These are phyloP conservation scores for Rachycentron canadum DNA, from an alignment of 2,797 vertebrate genomes.

Conservation along the genomic window DNA sequence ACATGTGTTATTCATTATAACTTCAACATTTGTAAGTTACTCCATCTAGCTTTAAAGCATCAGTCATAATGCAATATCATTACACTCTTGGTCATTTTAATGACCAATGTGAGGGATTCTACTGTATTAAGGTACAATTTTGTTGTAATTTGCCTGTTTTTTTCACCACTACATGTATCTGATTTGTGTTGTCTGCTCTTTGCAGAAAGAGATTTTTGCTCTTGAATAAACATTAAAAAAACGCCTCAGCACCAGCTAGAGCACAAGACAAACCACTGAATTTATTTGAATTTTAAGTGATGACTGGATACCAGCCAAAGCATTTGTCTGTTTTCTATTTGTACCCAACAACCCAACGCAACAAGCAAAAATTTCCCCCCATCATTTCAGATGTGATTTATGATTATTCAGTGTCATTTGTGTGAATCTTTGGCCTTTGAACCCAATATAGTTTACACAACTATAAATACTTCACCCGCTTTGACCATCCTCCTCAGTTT, in stretches of 20 bases:
- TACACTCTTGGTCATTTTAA: background rate
- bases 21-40: too few relatives aligned
- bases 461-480: slow-evolving; percentile 78
- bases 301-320: background rate
- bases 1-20: too few relatives aligned
- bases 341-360: background rate
- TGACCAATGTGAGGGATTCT: background rate
- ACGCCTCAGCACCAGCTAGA: background rate
- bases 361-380: background rate
- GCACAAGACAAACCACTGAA: background rate
- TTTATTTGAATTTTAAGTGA: background rate
- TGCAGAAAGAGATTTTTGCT: background rate
- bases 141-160: background rate
- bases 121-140: background rate
- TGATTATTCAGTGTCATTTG: slow-evolving; percentile 33
- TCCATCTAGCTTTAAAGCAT: too few relatives aligned
- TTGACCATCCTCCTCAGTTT: slow-evolving; percentile 72
- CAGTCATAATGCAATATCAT: too few relatives aligned
- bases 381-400: slow-evolving; percentile 20
- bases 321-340: background rate
- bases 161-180: background rate
- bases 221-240: background rate
- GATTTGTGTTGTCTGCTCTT: background rate
- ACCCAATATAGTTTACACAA: slow-evolving; percentile 78
- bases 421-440: slow-evolving; percentile 69